These are phyloP conservation scores for Pandemis cinnamomeana DNA, from an alignment of 2,888 invertebrate genomes.

Conservation along the genomic window DNA sequence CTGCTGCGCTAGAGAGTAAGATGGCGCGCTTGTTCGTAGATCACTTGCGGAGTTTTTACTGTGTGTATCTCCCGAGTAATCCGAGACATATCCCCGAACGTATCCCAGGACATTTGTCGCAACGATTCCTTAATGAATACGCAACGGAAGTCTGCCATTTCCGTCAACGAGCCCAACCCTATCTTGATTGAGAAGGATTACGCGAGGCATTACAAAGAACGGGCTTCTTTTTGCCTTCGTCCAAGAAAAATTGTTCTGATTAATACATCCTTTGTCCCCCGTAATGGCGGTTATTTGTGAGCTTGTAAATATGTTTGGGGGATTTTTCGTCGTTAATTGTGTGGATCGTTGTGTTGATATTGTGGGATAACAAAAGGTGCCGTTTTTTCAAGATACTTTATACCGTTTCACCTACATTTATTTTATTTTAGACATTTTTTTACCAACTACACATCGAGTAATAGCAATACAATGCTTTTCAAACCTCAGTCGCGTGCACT, in stretches of 20 bases:
- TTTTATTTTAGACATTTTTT: no score
- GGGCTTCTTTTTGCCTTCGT: slow-evolving; percentile 57
- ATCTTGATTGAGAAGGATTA: slow-evolving; percentile 78
- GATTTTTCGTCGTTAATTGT: slow-evolving; percentile 34
- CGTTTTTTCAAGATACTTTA: neutral
- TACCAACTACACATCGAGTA: no score
- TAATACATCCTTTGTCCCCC: slow-evolving; percentile 61
- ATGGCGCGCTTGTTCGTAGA: neutral
- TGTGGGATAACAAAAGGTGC: slow-evolving; percentile 6
- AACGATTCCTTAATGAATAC: slow-evolving; percentile 72
- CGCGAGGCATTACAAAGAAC: slow-evolving; percentile 63
- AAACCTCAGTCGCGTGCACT: no score
- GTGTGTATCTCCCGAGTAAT: slow-evolving; percentile 55
- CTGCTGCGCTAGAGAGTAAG: no score
- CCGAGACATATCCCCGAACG: slow-evolving; percentile 52
- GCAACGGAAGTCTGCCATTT: slow-evolving; percentile 56
- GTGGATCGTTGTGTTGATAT: slow-evolving; percentile 29
- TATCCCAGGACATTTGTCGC: slow-evolving; percentile 69
- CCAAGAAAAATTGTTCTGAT: slow-evolving; percentile 63
- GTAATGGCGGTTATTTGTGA: slow-evolving; percentile 50
- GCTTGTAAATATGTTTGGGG: slow-evolving; percentile 46
- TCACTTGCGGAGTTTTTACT: slow-evolving; percentile 54
- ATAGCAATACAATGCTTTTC: no score
- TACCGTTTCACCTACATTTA: neutral
- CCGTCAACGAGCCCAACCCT: slow-evolving; percentile 62